Evolutionary conservation across 37 sponge, comb jelly and placozoan species (phyloP).

Genomic region (Dysidea cf. avara): DNA sequence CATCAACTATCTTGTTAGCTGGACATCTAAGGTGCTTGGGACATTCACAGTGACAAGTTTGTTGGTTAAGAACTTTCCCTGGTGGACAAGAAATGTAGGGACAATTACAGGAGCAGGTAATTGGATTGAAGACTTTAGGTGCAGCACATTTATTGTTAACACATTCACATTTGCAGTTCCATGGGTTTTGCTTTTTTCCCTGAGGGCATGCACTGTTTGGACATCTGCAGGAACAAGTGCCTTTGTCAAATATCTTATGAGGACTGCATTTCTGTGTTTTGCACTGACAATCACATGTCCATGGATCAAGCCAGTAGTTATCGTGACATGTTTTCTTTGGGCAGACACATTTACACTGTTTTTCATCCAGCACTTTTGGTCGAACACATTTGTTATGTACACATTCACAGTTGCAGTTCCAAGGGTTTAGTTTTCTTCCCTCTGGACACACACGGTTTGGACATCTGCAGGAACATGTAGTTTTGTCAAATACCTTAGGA

Average conservation of each 20-base stretch:
- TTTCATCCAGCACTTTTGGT: neutral
- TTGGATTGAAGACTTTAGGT: no score
- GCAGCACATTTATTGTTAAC: neutral
- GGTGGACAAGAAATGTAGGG: neutral
- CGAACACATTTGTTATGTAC: neutral
- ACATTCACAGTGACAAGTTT: constrained; percentile 9
- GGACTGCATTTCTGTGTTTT: neutral
- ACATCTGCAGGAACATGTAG: constrained; percentile 6
- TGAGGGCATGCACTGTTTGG: neutral
- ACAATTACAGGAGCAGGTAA: neutral
- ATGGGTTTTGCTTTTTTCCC: neutral
- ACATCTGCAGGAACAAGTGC: constrained; percentile 9
- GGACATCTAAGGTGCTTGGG: neutral
- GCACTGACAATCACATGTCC: no score
- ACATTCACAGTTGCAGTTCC: constrained; percentile 8
- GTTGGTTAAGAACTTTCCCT: neutral
- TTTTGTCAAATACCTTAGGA: constrained; percentile 8
- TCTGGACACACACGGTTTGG: neutral
- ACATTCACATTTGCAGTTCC: constrained; percentile 11
- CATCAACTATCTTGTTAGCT: neutral
- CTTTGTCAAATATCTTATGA: constrained; percentile 1
- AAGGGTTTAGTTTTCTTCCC: neutral
- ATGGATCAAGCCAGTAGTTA: no score
- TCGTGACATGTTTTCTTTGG: no score
- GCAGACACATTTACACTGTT: constrained; percentile 23